These are phyloP conservation scores for Caenorhabditis japonica DNA, from an alignment of 2,888 invertebrate genomes.

Conservation along the genomic window DNA sequence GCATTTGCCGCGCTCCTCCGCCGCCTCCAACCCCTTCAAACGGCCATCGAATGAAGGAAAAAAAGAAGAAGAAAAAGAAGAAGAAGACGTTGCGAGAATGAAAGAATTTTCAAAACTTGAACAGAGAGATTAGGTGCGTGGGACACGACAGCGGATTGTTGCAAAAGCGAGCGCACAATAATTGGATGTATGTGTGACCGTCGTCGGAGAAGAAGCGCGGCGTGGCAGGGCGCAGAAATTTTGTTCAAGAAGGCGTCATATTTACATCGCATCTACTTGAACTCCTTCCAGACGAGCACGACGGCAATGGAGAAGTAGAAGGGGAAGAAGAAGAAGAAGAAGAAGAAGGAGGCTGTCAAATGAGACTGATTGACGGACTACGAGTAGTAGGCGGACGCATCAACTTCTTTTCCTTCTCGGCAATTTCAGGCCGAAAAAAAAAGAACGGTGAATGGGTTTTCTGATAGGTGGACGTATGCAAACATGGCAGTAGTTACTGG, in stretches of 20 bases:
- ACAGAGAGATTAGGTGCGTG: conserved; percentile 38
- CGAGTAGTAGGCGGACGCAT: conserved; percentile 32
- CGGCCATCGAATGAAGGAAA: background rate
- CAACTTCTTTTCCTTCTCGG: conserved; percentile 1
- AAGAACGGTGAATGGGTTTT: too few species aligned
- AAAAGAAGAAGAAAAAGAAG: background rate
- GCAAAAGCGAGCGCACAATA: conserved; percentile 38
- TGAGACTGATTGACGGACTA: conserved; percentile 45
- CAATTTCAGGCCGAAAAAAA: background rate
- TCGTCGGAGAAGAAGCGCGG: too few species aligned
- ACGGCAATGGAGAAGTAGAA: too few species aligned
- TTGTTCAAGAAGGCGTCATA: conserved; percentile 42
- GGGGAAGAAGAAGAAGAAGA: too few species aligned
- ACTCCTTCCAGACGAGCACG: conserved; percentile 10
- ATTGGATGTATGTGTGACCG: conserved; percentile 48
- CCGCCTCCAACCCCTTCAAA: background rate
- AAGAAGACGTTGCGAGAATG: conserved; percentile 17
- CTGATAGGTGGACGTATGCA: too few species aligned
- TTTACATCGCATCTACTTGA: conserved; percentile 42
- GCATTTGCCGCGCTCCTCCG: too few species aligned
- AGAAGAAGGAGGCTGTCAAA: conserved; percentile 34
- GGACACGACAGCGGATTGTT: conserved; percentile 34
- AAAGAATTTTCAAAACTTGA: conserved; percentile 8
- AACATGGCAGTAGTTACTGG: too few species aligned
- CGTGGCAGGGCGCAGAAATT: conserved; percentile 4